These are phyloP conservation scores for Camptogramma bilineatum DNA, from an alignment of 2,888 invertebrate species.

Conservation along the genomic window DNA sequence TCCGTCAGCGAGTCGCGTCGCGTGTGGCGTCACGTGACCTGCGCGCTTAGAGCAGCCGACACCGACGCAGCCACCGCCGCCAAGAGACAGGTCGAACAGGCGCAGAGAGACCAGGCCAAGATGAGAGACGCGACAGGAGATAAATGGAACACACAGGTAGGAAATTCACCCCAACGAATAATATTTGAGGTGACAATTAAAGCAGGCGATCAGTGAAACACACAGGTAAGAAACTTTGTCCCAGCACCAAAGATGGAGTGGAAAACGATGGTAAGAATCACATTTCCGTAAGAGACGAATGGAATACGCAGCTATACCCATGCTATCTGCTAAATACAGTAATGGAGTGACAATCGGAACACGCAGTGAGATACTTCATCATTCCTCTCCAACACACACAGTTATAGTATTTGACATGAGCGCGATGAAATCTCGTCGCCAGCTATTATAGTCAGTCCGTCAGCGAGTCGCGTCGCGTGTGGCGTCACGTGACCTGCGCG, in stretches of 20 bases:
- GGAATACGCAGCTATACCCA: no score
- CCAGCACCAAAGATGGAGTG: no score
- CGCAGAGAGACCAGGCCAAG: slow-evolving; percentile 97
- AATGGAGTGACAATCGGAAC: no score
- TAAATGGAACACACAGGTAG: slow-evolving; percentile 87
- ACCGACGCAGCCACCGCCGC: slow-evolving; percentile 97
- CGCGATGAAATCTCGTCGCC: slow-evolving; percentile 92
- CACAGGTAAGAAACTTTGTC: no score
- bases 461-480: slow-evolving; percentile 96
- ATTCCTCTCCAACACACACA: no score
- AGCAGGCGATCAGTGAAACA: no score
- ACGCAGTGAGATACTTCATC: no score
- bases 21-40: slow-evolving; percentile 99
- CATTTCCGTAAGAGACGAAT: no score
- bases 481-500: slow-evolving; percentile 98
- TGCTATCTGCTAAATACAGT: no score
- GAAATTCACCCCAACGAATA: no score
- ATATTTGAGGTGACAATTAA: no score
- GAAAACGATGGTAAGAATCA: no score
- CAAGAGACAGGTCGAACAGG: slow-evolving; percentile 96
- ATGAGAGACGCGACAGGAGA: slow-evolving; percentile 89
- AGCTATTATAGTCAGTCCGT: slow-evolving; percentile 94
- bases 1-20: slow-evolving; percentile 94
- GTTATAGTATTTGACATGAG: slow-evolving; percentile 96
- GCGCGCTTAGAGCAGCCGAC: slow-evolving; percentile 90